Percentiles rank a stretch among this genome's conserved stretches.
Evolutionary conservation across 2,797 vertebrate species (phyloP).

Genomic region (Enteromius radiatus): DNA sequence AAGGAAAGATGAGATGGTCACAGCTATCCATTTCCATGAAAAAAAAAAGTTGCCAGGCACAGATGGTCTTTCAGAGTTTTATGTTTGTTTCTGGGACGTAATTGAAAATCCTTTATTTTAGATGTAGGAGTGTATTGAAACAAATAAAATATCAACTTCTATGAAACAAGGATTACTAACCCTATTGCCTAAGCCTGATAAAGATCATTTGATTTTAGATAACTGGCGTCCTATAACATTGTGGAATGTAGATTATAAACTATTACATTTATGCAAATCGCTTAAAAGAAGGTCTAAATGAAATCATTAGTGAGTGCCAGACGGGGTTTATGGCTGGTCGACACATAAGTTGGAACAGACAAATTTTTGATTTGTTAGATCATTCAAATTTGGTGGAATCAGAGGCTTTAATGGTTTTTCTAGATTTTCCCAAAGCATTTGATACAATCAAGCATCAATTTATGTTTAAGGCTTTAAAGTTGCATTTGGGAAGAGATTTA

Average conservation of each 20-base stretch:
- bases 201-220: neutral
- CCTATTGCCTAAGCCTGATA: conserved; percentile 10
- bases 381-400: neutral
- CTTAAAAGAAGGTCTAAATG: neutral
- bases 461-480: neutral
- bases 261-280: neutral
- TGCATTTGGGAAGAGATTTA: neutral
- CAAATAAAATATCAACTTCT: neutral
- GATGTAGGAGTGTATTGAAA: neutral
- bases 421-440: neutral
- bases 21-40: neutral
- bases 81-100: neutral
- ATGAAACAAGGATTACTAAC: conserved; percentile 15
- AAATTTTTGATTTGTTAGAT: neutral
- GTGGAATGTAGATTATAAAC: neutral
- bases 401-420: neutral
- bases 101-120: conserved; percentile 6
- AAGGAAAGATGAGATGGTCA: neutral
- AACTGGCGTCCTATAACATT: neutral
- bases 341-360: neutral
- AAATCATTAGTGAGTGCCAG: neutral
- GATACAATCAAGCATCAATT: no score
- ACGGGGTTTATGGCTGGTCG: neutral
- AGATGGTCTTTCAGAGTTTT: conserved; percentile 8
- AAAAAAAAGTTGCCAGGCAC: conserved; percentile 6